Evolutionary conservation across 2,113 vertebrate species (phyloP).

Genomic region (Cryptoleucopteryx plumbea): DNA sequence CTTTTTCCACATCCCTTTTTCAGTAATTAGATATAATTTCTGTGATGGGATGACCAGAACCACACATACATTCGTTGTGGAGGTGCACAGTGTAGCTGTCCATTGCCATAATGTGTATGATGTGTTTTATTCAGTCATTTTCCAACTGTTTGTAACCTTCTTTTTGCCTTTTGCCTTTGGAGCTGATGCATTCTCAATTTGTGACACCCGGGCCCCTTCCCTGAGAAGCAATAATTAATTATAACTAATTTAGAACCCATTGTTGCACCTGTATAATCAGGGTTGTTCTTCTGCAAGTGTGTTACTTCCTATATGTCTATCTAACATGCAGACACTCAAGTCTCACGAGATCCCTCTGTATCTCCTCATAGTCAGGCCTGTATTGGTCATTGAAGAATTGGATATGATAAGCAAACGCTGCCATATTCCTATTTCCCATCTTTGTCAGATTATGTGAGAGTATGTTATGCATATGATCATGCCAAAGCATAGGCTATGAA

Average conservation of each 20-base stretch:
- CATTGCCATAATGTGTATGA: rapidly evolving
- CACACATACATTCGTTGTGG: background rate
- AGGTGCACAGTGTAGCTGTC: background rate
- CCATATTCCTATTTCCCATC: background rate
- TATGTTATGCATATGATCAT: background rate
- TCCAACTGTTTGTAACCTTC: background rate
- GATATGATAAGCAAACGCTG: background rate
- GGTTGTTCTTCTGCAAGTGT: background rate
- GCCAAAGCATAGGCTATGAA: background rate
- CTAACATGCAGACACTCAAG: background rate
- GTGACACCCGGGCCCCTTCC: background rate
- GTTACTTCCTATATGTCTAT: background rate
- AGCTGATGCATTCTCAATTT: background rate
- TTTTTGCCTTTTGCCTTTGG: background rate
- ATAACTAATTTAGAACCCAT: background rate
- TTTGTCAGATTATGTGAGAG: background rate
- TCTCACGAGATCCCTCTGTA: background rate
- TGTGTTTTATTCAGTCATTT: background rate
- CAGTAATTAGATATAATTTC: background rate
- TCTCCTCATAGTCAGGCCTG: background rate
- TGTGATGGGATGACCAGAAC: background rate
- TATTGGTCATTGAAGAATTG: background rate
- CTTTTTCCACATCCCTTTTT: background rate
- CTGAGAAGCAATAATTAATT: background rate
- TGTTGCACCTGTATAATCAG: background rate